Base-by-base conservation (phyloP, 2,888 invertebrate genomes). In the Scaptomyza parva region DNA sequence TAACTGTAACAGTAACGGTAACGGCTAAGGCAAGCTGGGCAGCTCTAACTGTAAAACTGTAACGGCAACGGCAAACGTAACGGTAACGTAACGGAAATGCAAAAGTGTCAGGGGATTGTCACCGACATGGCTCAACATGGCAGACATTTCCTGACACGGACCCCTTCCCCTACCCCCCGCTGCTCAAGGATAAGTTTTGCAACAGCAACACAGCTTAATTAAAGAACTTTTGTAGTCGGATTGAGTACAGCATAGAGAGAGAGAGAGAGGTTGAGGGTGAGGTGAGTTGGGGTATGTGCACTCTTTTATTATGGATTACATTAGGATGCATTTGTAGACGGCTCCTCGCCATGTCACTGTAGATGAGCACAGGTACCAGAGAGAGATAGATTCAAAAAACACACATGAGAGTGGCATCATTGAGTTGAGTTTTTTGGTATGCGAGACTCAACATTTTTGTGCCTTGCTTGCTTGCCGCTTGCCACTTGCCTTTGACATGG, bases 281-380 rank as follows among this genome's bases (percentile, higher is more conserved):
- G 22, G 4, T 7, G 7, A 4, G 24, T 18, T 11, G 12, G 22
- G 44, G 53, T 20, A 22, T 48, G 33, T 60, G 53, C 60, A 57
- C 71, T 76, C 71, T 64, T 60, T 62, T 86, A 79, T 84, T 86
- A 86, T 81, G 88, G 79, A 88, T 81, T 67, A 67, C 78, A 82
- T 85, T 82, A 67, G 76, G 76, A 73, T 83, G 79, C 81, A 71
- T 63, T 70, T 51, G 76, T 26, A 43, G 20, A 40, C n/a, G n/a
- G 62, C 47, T 41, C 55, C 55, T 51, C 48, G 64, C 51, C 50
- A 33, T 52, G 51, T 50, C 24, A 40, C 54, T 43, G 48, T 57
- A 51, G 60, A 59, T 67, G 54, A 65, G 47, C 39, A 50, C 47
- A 30, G 24, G 37, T 37, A 37, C 37, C 3, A 17, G 37, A 9